Conservation (phyloP, 2,113 vertebrate species). For the Catharus bicknelli region DNA sequence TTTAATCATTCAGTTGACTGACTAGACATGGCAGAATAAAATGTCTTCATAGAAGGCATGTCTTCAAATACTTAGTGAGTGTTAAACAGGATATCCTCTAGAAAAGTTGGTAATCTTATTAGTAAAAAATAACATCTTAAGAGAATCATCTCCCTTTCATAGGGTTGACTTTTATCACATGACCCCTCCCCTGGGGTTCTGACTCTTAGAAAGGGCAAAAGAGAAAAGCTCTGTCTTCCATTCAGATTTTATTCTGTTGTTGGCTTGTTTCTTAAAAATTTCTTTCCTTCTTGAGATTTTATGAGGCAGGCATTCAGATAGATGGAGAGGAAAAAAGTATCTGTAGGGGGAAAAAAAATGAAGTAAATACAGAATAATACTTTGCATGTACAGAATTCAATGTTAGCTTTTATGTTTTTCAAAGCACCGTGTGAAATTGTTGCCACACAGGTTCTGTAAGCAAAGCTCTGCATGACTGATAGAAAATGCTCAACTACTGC, state of each 20-base stretch:
- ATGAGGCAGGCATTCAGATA: not conserved
- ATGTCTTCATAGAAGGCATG: not conserved
- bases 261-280: not conserved
- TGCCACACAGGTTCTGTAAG: not conserved
- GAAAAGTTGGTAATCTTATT: not conserved
- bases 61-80: not conserved
- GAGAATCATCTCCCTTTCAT: not conserved
- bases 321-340: not conserved
- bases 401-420: not conserved
- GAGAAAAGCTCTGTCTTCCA: not conserved
- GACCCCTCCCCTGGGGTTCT: not conserved
- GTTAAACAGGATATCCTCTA: not conserved
- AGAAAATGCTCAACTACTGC: not conserved
- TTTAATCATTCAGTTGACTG: slow-evolving; percentile 27
- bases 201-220: not conserved
- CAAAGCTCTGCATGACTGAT: not conserved
- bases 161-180: not conserved
- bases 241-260: not conserved
- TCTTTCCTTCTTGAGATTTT: not conserved
- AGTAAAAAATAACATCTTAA: not conserved
- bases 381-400: not conserved
- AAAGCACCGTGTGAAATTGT: not conserved
- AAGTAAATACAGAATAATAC: not conserved
- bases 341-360: not conserved
- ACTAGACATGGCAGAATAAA: not conserved